phyloP scores from a whole-genome alignment of 2,888 invertebrate species.

The Acleris emargana region DNA sequence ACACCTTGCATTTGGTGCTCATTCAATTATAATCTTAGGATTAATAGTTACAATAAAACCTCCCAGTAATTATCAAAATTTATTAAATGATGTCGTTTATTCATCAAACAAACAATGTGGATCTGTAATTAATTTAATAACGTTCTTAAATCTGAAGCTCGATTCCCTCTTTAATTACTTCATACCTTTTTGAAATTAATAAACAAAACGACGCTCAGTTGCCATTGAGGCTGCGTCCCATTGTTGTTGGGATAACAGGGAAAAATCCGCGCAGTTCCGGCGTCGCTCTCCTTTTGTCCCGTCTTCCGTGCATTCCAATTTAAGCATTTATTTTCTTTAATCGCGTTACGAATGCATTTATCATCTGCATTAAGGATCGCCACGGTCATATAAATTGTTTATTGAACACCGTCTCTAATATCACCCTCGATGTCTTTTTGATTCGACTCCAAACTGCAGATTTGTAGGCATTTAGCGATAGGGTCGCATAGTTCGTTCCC shows the following conservation, averaged over 20 bases:
- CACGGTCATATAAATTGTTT: conserved; percentile 72
- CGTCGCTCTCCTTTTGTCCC: conserved; percentile 62
- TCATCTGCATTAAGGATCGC: conserved; percentile 65
- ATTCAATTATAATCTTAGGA: conserved; percentile 4
- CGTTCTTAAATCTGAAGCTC: conserved; percentile 64
- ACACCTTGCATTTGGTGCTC: background rate
- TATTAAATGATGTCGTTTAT: conserved; percentile 62
- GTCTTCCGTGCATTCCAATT: conserved; percentile 61
- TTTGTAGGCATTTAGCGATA: conserved; percentile 77
- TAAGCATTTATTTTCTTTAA: conserved; percentile 68
- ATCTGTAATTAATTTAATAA: conserved; percentile 67
- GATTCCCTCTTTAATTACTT: conserved; percentile 75
- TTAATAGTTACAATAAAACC: conserved; percentile 2
- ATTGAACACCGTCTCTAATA: conserved; percentile 77
- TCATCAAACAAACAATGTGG: conserved; percentile 65
- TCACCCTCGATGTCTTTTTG: conserved; percentile 76
- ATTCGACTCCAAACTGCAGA: conserved; percentile 69
- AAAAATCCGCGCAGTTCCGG: conserved; percentile 76
- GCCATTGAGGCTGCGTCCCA: conserved; percentile 63
- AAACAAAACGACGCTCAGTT: conserved; percentile 72
- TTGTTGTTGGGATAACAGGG: conserved; percentile 73
- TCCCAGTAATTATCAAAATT: conserved; percentile 46
- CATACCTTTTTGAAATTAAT: conserved; percentile 76
- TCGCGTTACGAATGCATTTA: conserved; percentile 73
- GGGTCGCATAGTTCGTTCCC: conserved; percentile 67